Conservation (phyloP, 2,888 invertebrate genomes). For the Drosophila fulvimacula region DNA sequence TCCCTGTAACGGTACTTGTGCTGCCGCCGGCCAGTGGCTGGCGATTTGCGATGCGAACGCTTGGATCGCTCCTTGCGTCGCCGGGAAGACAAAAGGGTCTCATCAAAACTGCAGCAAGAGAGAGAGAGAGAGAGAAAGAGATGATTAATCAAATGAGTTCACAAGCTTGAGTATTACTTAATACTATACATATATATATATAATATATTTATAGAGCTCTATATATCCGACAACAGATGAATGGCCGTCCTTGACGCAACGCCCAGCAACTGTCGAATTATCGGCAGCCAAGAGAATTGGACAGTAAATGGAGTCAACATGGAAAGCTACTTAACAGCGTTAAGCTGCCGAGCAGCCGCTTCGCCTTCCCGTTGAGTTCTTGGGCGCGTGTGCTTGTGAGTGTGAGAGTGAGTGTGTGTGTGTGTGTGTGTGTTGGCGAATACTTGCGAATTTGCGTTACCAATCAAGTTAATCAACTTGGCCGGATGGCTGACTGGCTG, state of each 20-base stretch:
- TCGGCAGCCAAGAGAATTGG: constrained; percentile 54
- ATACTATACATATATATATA: constrained; percentile 10
- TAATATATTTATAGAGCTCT: neutral
- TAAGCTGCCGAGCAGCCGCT: constrained; percentile 54
- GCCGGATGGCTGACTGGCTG: constrained; percentile 68
- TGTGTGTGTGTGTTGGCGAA: constrained; percentile 74
- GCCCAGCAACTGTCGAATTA: constrained; percentile 71
- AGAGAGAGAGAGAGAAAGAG: neutral
- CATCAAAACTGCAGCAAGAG: constrained; percentile 82
- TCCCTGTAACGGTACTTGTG: constrained; percentile 87
- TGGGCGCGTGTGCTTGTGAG: constrained; percentile 31
- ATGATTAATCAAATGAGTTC: constrained; percentile 47
- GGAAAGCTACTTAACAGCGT: constrained; percentile 74
- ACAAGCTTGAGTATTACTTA: constrained; percentile 42
- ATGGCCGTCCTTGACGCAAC: constrained; percentile 78
- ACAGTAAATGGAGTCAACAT: constrained; percentile 63
- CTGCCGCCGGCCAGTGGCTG: constrained; percentile 90
- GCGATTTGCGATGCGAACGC: constrained; percentile 93
- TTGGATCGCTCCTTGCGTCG: constrained; percentile 93
- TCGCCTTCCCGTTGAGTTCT: constrained; percentile 51
- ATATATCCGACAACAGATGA: constrained; percentile 50
- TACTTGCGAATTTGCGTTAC: constrained; percentile 72
- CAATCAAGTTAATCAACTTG: constrained; percentile 81
- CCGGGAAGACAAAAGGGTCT: constrained; percentile 88
- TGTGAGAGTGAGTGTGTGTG: constrained; percentile 33